A percentile compares a stretch with the other conserved stretches of the same genome.
These are phyloP conservation scores for Lethenteron camtschaticum DNA, from an alignment of 2,113 vertebrate species.

Conservation along the genomic window DNA sequence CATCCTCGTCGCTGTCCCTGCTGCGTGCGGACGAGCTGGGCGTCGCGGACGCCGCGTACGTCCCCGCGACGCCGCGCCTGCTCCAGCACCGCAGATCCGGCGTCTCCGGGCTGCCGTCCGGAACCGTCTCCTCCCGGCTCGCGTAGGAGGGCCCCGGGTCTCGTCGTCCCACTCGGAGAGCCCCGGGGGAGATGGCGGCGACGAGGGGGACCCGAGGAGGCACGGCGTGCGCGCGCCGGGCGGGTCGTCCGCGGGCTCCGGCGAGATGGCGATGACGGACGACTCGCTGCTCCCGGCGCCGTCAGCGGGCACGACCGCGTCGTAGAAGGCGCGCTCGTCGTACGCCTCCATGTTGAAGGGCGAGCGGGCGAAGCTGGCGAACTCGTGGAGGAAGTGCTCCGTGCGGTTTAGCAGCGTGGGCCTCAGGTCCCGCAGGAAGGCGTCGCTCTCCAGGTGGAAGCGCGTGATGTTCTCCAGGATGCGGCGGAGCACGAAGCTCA, in stretches of 20 bases:
- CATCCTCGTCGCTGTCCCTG: constrained; percentile 13
- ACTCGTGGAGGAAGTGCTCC: neutral
- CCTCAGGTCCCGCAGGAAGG: neutral
- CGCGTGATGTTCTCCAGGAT: neutral
- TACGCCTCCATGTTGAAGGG: constrained; percentile 3
- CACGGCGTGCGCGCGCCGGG: neutral
- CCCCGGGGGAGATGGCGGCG: no score
- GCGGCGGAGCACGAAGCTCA: neutral
- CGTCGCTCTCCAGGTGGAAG: neutral
- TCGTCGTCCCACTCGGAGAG: constrained; percentile 53
- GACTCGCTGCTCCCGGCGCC: neutral
- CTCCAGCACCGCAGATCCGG: neutral
- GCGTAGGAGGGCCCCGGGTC: constrained; percentile 65
- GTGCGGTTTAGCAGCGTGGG: neutral
- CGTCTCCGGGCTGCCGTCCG: neutral
- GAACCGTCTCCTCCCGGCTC: constrained; percentile 25
- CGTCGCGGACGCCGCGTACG: neutral
- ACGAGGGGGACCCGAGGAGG: neutral
- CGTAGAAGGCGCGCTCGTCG: neutral
- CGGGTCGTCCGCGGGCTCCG: neutral
- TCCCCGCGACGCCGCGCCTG: neutral
- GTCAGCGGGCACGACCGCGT: neutral
- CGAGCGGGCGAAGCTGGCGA: neutral
- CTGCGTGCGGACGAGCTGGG: neutral
- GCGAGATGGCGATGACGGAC: constrained; percentile 2